phyloP scores from a whole-genome alignment of 1,140 invertebrate species.

The Aphaenogaster floridana region DNA sequence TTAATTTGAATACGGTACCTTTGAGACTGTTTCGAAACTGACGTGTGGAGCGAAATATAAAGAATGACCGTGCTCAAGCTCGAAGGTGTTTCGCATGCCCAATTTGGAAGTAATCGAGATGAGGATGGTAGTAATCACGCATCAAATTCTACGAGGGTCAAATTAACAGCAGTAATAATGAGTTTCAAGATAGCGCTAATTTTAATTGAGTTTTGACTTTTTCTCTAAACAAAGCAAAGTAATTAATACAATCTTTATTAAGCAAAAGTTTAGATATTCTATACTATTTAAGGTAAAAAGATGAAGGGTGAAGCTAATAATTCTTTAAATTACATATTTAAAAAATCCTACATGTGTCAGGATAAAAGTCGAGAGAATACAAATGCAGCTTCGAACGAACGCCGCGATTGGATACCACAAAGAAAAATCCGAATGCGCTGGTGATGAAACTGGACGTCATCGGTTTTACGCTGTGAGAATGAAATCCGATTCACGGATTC shows the following conservation, averaged over 20 bases:
- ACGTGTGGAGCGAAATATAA: neutral
- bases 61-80: neutral
- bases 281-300: neutral
- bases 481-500: constrained; percentile 36
- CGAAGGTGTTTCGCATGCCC: neutral
- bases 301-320: neutral
- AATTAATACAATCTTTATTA: neutral
- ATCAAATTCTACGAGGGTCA: neutral
- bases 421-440: neutral
- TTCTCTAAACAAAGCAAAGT: neutral
- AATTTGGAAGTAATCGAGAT: constrained; percentile 22
- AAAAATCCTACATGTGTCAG: neutral
- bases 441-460: neutral
- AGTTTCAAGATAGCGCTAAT: neutral
- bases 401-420: neutral
- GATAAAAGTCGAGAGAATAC: neutral
- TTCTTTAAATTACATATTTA: neutral
- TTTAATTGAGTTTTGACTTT: neutral
- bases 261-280: neutral
- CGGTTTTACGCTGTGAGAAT: neutral
- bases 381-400: neutral
- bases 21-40: neutral
- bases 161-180: neutral
- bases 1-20: constrained; percentile 67
- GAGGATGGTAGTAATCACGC: neutral